A percentile compares a stretch with the other conserved stretches of the same genome.
Evolutionary conservation across 2,888 invertebrate species (phyloP).

Genomic region (Lepidocyrtinus sp.): DNA sequence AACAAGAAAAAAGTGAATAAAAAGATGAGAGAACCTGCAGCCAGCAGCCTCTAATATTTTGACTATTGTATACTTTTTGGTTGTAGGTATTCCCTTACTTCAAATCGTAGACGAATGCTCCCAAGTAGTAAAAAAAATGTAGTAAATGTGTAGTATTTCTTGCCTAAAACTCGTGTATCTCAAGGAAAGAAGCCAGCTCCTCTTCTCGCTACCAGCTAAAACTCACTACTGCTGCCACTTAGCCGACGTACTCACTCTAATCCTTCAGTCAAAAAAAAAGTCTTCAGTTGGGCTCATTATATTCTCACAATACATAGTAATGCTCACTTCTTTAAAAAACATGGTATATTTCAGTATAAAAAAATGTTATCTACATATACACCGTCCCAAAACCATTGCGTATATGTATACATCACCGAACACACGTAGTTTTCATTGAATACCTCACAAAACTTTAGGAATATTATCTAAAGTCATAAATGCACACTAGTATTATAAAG

Average conservation of each 20-base stretch:
- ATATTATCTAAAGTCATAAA: background rate
- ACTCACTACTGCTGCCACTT: slow-evolving; percentile 56
- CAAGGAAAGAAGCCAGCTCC: slow-evolving; percentile 27
- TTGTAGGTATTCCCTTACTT: slow-evolving; percentile 39
- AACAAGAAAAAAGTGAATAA: slow-evolving; percentile 21
- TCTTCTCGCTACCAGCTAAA: slow-evolving; percentile 51
- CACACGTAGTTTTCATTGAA: slow-evolving; percentile 5
- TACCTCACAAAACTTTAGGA: background rate
- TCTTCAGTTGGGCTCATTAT: slow-evolving; percentile 29
- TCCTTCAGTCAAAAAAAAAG: slow-evolving; percentile 33
- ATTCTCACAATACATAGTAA: slow-evolving; percentile 10
- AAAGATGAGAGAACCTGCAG: slow-evolving; percentile 48
- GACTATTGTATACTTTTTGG: slow-evolving; percentile 34
- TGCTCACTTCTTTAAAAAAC: slow-evolving; percentile 5
- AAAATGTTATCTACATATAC: background rate
- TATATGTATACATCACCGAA: background rate
- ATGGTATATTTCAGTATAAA: background rate
- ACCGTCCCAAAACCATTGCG: background rate
- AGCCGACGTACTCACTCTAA: slow-evolving; percentile 45
- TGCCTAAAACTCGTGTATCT: too few relatives aligned
- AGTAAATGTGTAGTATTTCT: slow-evolving; percentile 6
- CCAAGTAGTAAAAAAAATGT: slow-evolving; percentile 4
- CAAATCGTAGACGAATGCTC: background rate
- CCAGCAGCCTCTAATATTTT: slow-evolving; percentile 39
- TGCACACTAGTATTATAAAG: background rate